Conservation (phyloP, 2,888 invertebrate species). For the Tetranychus piercei region DNA sequence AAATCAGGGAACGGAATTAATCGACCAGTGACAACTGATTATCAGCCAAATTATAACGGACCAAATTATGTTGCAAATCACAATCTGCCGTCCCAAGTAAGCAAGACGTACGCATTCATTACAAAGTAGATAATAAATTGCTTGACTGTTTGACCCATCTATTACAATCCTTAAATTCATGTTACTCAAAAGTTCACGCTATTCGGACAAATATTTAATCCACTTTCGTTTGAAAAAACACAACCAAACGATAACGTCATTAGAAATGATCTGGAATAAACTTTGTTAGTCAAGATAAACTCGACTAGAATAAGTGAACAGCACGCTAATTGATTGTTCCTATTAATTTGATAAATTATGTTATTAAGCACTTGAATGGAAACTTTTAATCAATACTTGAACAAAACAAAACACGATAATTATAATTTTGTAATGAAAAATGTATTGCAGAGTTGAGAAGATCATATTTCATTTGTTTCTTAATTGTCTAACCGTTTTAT, state of each 20-base stretch:
- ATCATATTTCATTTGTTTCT: no score
- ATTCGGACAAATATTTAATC: neutral
- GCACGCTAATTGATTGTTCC: no score
- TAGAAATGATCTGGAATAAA: no score
- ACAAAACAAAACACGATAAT: no score
- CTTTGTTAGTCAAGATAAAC: no score
- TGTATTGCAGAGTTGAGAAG: no score
- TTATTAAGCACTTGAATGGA: no score
- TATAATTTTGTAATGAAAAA: no score
- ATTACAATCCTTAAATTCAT: neutral
- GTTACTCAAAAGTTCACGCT: neutral
- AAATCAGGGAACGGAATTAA: neutral
- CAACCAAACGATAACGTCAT: no score
- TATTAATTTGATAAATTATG: no score
- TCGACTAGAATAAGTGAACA: no score
- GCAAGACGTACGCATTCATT: constrained; percentile 10
- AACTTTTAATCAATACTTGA: no score
- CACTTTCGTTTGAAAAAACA: neutral
- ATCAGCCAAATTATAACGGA: neutral
- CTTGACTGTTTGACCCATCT: neutral
- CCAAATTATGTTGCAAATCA: neutral
- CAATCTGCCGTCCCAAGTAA: constrained; percentile 7
- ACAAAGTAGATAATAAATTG: neutral
- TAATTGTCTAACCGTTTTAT: neutral
- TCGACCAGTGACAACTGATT: neutral